A percentile compares a stretch with the other conserved stretches of the same genome.
phyloP scores from a whole-genome alignment of 1,140 invertebrate species.

The Scaptomyza graminum region DNA sequence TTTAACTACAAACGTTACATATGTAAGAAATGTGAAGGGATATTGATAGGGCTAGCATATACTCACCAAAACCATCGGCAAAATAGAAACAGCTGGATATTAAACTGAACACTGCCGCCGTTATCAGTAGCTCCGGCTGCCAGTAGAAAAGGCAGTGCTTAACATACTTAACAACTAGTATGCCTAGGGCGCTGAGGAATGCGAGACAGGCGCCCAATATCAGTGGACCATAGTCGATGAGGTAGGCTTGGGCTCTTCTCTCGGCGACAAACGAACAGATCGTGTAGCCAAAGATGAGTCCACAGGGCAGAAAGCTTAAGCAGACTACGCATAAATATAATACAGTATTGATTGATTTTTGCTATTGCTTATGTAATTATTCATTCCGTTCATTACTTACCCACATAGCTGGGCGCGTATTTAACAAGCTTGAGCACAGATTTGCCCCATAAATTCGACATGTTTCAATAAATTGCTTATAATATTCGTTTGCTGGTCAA shows the following conservation, averaged over 20 bases:
- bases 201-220: constrained; percentile 69
- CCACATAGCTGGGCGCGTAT: constrained; percentile 75
- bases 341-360: background rate
- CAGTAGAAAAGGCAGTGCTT: constrained; percentile 72
- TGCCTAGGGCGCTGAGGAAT: constrained; percentile 48
- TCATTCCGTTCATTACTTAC: constrained; percentile 60
- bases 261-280: constrained; percentile 72
- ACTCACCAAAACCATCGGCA: constrained; percentile 73
- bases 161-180: constrained; percentile 62
- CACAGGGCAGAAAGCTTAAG: constrained; percentile 71
- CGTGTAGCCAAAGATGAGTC: constrained; percentile 78
- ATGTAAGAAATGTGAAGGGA: no score
- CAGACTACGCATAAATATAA: constrained; percentile 51
- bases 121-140: constrained; percentile 64
- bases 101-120: constrained; percentile 58
- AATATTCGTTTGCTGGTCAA: constrained; percentile 6
- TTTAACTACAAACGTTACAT: no score
- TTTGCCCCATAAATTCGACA: constrained; percentile 71
- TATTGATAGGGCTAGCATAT: no score
- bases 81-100: constrained; percentile 78
- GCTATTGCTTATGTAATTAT: background rate
- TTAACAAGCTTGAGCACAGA: constrained; percentile 68
- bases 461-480: constrained; percentile 5
- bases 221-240: constrained; percentile 70
- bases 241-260: constrained; percentile 38